Evolutionary conservation across 2,797 vertebrate species (phyloP).

Genomic region (Melanotaenia maccullochi): DNA sequence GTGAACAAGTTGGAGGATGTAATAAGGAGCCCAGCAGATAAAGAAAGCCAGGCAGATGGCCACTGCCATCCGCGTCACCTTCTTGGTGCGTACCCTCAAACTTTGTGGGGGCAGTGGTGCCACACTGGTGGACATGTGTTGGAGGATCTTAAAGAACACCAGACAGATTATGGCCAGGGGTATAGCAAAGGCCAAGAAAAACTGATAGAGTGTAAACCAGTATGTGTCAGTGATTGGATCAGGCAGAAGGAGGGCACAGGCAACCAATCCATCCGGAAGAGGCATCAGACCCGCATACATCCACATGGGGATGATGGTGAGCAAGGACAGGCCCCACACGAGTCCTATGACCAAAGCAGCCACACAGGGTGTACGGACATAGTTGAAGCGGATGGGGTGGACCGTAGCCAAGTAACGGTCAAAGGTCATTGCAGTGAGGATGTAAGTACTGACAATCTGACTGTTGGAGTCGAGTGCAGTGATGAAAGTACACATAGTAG

Average conservation of each 20-base stretch:
- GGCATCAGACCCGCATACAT: conserved; percentile 89
- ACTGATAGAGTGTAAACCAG: conserved; percentile 92
- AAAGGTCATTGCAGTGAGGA: conserved; percentile 89
- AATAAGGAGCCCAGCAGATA: conserved; percentile 88
- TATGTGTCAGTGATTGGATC: conserved; percentile 83
- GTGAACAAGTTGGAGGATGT: conserved; percentile 88
- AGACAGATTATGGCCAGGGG: conserved; percentile 85
- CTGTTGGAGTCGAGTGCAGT: conserved; percentile 89
- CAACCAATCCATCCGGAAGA: conserved; percentile 81
- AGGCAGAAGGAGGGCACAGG: conserved; percentile 87
- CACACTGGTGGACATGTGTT: conserved; percentile 87
- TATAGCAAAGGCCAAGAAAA: conserved; percentile 87
- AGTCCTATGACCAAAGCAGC: conserved; percentile 80
- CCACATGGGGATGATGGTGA: conserved; percentile 89
- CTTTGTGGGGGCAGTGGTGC: conserved; percentile 85
- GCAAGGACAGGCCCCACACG: conserved; percentile 86
- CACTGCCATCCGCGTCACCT: conserved; percentile 89
- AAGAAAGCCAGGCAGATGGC: conserved; percentile 88
- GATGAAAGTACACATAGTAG: conserved; percentile 87
- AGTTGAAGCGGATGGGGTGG: conserved; percentile 88
- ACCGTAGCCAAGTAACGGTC: conserved; percentile 90
- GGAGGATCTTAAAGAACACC: conserved; percentile 89
- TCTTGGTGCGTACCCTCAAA: conserved; percentile 82
- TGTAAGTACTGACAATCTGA: conserved; percentile 91
- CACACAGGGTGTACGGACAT: conserved; percentile 82